These are phyloP conservation scores for Lophura nycthemera DNA, from an alignment of 2,113 vertebrate genomes.

Conservation along the genomic window DNA sequence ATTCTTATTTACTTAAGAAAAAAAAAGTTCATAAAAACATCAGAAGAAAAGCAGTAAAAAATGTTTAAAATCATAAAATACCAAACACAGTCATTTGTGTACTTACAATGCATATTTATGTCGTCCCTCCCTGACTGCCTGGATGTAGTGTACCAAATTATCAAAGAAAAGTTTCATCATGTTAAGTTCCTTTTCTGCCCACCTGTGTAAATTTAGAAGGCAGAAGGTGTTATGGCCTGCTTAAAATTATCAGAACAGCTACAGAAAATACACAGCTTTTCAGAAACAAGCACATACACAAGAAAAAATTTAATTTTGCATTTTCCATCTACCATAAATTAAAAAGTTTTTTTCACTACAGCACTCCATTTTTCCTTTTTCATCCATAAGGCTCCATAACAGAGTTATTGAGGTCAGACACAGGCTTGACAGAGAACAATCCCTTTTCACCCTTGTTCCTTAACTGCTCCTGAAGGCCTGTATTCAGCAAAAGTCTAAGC, in stretches of 20 bases:
- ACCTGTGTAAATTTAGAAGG: constrained; percentile 81
- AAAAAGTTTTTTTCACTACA: background rate
- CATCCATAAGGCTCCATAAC: background rate
- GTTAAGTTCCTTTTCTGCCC: constrained; percentile 98
- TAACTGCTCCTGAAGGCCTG: background rate
- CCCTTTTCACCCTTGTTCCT: background rate
- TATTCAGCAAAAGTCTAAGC: background rate
- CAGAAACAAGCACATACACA: background rate
- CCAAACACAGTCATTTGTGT: background rate
- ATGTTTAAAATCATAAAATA: background rate
- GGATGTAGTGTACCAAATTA: constrained; percentile 97
- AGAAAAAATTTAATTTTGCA: background rate
- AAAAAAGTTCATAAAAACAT: background rate
- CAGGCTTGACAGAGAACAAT: background rate
- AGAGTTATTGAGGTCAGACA: background rate
- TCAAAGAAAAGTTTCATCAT: constrained; percentile 99
- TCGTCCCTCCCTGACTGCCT: constrained; percentile 89
- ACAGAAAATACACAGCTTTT: background rate
- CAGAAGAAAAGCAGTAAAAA: background rate
- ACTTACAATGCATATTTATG: constrained; percentile 97
- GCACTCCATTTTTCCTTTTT: background rate
- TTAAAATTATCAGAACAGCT: background rate
- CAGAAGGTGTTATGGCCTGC: constrained; percentile 38
- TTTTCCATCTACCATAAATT: background rate
- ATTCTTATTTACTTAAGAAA: background rate